A percentile compares a stretch with the other conserved stretches of the same genome.
phyloP scores from a whole-genome alignment of 2,797 vertebrate genomes.

The Choloepus didactylus region DNA sequence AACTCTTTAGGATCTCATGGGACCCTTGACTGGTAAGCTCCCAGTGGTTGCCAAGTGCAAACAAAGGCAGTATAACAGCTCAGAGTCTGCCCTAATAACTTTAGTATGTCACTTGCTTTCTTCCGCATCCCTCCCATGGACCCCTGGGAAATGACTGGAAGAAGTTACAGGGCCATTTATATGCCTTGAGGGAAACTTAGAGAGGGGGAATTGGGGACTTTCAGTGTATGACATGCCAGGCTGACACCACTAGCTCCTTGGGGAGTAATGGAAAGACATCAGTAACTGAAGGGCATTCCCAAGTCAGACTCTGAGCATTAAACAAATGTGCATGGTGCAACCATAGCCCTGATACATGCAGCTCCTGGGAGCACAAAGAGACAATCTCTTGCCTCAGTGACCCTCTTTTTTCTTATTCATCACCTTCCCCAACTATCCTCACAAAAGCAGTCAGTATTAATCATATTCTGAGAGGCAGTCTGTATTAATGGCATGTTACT shows the following conservation, averaged over 20 bases:
- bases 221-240: not conserved
- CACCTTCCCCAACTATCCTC: not conserved
- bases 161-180: not conserved
- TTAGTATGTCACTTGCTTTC: not conserved
- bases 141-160: not conserved
- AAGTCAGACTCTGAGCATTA: not conserved
- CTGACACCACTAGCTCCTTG: not conserved
- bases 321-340: not conserved
- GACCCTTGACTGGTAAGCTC: not conserved
- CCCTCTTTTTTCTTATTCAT: not conserved
- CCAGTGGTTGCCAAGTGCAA: not conserved
- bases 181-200: not conserved
- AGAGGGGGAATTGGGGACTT: not conserved
- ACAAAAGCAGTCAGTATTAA: not conserved
- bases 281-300: not conserved
- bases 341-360: not conserved
- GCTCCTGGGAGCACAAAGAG: not conserved
- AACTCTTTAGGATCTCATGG: not conserved
- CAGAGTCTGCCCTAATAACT: not conserved
- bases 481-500: not conserved
- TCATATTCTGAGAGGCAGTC: not conserved
- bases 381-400: not conserved
- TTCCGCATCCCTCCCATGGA: not conserved
- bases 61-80: not conserved
- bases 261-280: not conserved